Conservation (phyloP, 2,888 invertebrate genomes). For the Keiferia lycopersicella region DNA sequence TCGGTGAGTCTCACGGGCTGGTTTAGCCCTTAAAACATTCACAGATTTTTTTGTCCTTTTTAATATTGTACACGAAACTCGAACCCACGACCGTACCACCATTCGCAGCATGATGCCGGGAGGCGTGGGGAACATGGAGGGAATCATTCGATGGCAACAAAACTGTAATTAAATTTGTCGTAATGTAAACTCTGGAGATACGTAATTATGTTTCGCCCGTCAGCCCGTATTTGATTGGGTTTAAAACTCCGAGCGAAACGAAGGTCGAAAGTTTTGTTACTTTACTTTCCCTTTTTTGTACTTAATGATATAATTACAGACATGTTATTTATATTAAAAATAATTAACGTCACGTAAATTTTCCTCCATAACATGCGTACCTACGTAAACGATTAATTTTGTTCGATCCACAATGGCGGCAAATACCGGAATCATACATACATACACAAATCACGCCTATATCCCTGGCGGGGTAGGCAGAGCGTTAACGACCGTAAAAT, state of each 20-base stretch:
- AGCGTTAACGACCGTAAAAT: too few relatives aligned
- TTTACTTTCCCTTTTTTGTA: not conserved
- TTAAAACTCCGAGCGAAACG: not conserved
- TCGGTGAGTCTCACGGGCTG: too few relatives aligned
- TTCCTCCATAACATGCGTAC: too few relatives aligned
- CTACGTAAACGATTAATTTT: too few relatives aligned
- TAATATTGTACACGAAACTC: not conserved
- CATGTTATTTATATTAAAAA: too few relatives aligned
- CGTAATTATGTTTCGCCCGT: constrained; percentile 15
- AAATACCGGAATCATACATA: too few relatives aligned
- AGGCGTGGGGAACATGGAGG: constrained; percentile 22
- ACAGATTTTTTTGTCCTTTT: not conserved
- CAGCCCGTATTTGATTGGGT: constrained; percentile 15
- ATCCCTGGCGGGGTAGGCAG: too few relatives aligned
- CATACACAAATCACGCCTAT: too few relatives aligned
- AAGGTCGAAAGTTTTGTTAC: not conserved
- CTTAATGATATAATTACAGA: too few relatives aligned
- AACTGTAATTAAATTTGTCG: constrained; percentile 43
- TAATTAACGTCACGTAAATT: too few relatives aligned
- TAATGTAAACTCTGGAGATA: constrained; percentile 23
- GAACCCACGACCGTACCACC: not conserved
- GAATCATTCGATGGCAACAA: constrained; percentile 39
- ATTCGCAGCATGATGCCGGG: constrained; percentile 37
- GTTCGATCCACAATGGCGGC: too few relatives aligned
- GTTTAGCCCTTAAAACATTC: too few relatives aligned